These are phyloP conservation scores for Hofmannophila pseudospretella DNA, from an alignment of 2,888 invertebrate genomes.

Conservation along the genomic window DNA sequence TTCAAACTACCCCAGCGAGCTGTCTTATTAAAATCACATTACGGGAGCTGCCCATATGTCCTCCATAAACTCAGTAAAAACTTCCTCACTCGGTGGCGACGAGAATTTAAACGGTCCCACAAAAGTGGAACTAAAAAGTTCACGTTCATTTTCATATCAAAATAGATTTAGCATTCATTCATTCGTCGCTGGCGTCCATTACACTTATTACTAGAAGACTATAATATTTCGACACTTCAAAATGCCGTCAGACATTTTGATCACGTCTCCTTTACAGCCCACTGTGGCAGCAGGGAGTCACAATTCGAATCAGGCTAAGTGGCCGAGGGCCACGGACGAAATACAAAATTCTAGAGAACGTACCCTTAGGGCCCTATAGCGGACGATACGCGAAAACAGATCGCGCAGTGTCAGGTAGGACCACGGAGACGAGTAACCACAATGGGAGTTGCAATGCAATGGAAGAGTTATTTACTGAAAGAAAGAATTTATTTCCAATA, in stretches of 20 bases:
- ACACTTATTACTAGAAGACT: too few relatives aligned
- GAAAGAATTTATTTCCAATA: neutral
- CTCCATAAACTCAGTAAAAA: constrained; percentile 6
- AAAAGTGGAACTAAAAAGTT: neutral
- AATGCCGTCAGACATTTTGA: too few relatives aligned
- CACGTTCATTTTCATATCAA: too few relatives aligned
- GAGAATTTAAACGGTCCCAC: constrained; percentile 10
- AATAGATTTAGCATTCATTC: too few relatives aligned
- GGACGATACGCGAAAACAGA: neutral
- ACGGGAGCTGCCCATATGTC: constrained; percentile 21
- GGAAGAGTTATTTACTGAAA: constrained; percentile 3
- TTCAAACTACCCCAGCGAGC: constrained; percentile 10
- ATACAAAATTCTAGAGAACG: constrained; percentile 25
- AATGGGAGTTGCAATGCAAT: constrained; percentile 2
- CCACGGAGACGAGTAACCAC: neutral
- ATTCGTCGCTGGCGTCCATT: too few relatives aligned
- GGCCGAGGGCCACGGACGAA: constrained; percentile 19
- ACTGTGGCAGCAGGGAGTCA: constrained; percentile 27
- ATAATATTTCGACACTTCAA: too few relatives aligned
- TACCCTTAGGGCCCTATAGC: constrained; percentile 16
- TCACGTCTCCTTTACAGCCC: constrained; percentile 38
- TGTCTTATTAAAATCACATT: constrained; percentile 28
- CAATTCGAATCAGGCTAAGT: constrained; percentile 47
- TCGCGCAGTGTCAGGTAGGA: neutral
- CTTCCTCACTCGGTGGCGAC: constrained; percentile 5